Base-by-base conservation (phyloP, 2,797 vertebrate genomes). In the Psittacula echo region DNA sequence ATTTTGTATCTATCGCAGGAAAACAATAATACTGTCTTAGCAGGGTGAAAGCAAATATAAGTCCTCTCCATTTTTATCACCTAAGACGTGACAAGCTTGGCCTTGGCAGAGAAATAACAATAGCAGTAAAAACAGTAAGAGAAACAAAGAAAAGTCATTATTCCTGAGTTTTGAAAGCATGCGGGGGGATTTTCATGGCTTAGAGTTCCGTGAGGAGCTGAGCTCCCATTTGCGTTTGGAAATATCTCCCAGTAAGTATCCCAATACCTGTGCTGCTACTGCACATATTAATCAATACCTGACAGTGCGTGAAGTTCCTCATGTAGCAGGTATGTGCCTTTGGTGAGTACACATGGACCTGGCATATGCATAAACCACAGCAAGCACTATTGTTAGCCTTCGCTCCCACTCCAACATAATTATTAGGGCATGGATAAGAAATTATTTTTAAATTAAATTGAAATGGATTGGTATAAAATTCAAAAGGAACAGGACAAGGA, bases 111-210 rank as follows among this genome's bases (percentile, higher is more conserved):
- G 19, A 51, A 95, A 81, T 89, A 89, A 62, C 24, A 24, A 2
- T 6, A 42, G 23, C 34, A 15, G 44, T 32, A 47, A 62, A 92
- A 75, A 54, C 21, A 93, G 75, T 51, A 58, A 89, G 60, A 27
- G 81, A 82, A 91, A 30, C 8, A 84, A 87, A 85, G 47, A 64
- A 92, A 85, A 93, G 4, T 39, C 65, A 61, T 93, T 91, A 56
- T 64, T 77, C 61, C 48, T 64, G 9, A 73, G 60, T 90, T 92
- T 91, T 67, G 54, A 77, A 95, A 81, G 65, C 23, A 8, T 47
- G 15, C 11, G 11, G 18, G 58, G 64, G 74, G 41, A 78, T 76
- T 91, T 92, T 54, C 21, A n/a, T 60, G 19, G 16, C 48, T 14
- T 5, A 16, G 27, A 78, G 37, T 61, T 88, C 56, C 73, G 37